Percentiles rank a stretch among this genome's conserved stretches.
phyloP scores from a whole-genome alignment of 2,797 vertebrate genomes.

The Pseudochirops corinnae region DNA sequence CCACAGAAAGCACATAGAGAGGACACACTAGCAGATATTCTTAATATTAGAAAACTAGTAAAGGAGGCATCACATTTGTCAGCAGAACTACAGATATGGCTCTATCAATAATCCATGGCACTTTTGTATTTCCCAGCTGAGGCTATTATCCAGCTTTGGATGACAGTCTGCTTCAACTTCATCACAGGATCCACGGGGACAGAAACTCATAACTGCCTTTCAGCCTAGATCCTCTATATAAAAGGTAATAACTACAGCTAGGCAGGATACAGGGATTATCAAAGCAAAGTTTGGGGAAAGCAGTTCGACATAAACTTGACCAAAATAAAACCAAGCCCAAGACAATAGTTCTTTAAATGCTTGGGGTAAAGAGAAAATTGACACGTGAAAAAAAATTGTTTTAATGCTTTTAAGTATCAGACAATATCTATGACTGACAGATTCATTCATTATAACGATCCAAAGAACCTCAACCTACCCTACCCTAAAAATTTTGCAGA shows the following conservation, averaged over 20 bases:
- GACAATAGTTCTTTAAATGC: conserved; percentile 61
- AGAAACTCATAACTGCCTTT: conserved; percentile 97
- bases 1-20: conserved; percentile 67
- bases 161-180: conserved; percentile 92
- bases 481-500: not conserved
- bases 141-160: conserved; percentile 92
- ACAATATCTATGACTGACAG: not conserved
- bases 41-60: conserved; percentile 91
- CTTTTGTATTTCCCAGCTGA: conserved; percentile 93
- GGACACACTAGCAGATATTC: conserved; percentile 89
- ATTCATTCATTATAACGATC: not conserved
- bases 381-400: conserved; percentile 41
- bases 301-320: conserved; percentile 77
- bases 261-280: conserved; percentile 90
- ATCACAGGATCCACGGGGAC: conserved; percentile 93
- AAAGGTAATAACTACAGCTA: conserved; percentile 94
- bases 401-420: conserved; percentile 30
- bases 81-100: conserved; percentile 92
- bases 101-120: conserved; percentile 97
- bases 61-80: conserved; percentile 92
- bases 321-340: conserved; percentile 71
- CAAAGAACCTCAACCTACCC: not conserved
- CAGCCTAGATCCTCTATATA: conserved; percentile 93
- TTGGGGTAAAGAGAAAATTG: conserved; percentile 51
- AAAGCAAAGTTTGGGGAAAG: conserved; percentile 80